Evolutionary conservation across 1,140 invertebrate species (phyloP), one percentile per base, ranked within the genome.

Genomic region (Drosophila busckii): DNA sequence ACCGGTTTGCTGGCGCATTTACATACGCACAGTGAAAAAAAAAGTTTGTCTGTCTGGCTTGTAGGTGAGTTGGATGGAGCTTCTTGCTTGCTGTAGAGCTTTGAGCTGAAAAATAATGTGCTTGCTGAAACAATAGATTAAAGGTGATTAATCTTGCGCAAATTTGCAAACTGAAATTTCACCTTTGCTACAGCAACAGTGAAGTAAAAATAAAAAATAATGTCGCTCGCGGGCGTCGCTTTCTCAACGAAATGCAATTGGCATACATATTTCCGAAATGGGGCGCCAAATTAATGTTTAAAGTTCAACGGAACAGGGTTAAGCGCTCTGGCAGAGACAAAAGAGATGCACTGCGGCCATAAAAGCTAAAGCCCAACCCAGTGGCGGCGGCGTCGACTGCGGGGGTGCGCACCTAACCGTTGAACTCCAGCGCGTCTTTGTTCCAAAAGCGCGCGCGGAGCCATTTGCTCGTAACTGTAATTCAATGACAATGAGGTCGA

Each of bases 401-500:
- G 9, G 2, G 13, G 20, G 41, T n/a, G 32, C 3, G 7, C 15
- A 19, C 16, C 17, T 19, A 44, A 29, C 54, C 34, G 53, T n/a
- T 58, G 32, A 60, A 60, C 50, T 55, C 26, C 9, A 22, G 12
- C 34, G 26, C 46, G 29, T 22, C 48, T 61, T 65, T 78, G 70
- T 75, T 69, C 55, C 46, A 6, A 10, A 17, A n/a, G 17, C 22
- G 23, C 20, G 19, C 20, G 16, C 10, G 5, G 9, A 20, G 12
- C 35, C 42, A 23, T 42, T 37, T 38, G 9, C 4, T 48, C 52
- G 49, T 80, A 80, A 80, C 73, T 80, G 73, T 80, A 73, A 69
- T 80, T 68, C 70, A 75, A 75, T 75, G 68, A 63, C 73, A 80
- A 82, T 82, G 73, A 73, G 73, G 68, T 80, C 73, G 58, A n/a